Conservation (phyloP, 1,140 invertebrate species). For the Holotrichia oblita region DNA sequence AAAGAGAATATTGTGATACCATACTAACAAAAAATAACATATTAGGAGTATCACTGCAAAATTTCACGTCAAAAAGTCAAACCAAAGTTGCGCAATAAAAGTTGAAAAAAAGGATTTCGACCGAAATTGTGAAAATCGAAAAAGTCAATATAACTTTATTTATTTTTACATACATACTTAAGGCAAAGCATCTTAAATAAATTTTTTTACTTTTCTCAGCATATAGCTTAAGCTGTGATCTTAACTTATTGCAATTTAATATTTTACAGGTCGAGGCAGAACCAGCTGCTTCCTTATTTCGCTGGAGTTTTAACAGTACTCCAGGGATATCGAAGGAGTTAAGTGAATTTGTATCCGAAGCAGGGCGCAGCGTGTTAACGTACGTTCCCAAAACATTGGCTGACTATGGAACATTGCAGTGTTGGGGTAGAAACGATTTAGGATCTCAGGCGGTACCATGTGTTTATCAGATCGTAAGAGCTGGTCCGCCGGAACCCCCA, state of each 20-base stretch:
- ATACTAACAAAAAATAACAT: no score
- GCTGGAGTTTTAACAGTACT: conserved; percentile 72
- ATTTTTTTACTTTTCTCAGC: no score
- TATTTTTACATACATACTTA: no score
- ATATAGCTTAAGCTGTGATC: no score
- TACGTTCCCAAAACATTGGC: conserved; percentile 64
- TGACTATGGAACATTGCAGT: conserved; percentile 68
- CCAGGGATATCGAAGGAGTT: conserved; percentile 60
- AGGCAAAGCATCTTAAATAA: no score
- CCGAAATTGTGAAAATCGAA: no score
- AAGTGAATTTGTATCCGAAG: conserved; percentile 57
- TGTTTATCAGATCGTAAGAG: conserved; percentile 67
- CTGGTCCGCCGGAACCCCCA: conserved; percentile 65
- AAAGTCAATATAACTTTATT: no score
- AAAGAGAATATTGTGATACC: no score
- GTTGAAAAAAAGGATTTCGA: no score
- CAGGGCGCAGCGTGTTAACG: conserved; percentile 60
- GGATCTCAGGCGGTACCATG: conserved; percentile 66
- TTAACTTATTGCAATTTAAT: neutral
- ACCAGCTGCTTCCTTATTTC: conserved; percentile 64
- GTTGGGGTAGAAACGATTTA: conserved; percentile 67
- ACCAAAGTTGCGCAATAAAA: no score
- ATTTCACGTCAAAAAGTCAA: no score
- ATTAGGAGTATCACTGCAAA: no score
- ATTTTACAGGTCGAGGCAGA: conserved; percentile 65